These are phyloP conservation scores for Poeciliopsis retropinna DNA, from an alignment of 2,113 vertebrate species.

Conservation along the genomic window DNA sequence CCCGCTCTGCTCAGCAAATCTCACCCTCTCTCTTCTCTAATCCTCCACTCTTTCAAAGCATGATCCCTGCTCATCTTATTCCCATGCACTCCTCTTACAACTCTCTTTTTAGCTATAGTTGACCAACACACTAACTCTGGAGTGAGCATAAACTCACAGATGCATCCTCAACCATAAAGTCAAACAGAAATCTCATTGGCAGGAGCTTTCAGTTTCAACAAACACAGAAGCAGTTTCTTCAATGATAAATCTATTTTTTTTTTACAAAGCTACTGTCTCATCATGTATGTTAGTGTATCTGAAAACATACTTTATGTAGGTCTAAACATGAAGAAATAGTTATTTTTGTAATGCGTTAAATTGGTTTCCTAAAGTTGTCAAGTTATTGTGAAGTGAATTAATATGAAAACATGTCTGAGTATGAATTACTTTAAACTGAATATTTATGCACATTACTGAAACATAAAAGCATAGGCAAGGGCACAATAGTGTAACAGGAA, in stretches of 20 bases:
- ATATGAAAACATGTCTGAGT: too few species aligned
- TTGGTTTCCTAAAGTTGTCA: background rate
- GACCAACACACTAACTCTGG: conserved; percentile 30
- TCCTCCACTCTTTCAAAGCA: conserved; percentile 53
- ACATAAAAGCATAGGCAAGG: background rate
- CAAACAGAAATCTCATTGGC: background rate
- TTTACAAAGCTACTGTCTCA: background rate
- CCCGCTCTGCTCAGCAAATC: conserved; percentile 55
- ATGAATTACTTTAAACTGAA: background rate
- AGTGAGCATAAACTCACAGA: background rate
- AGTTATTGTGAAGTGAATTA: too few species aligned
- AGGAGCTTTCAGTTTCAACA: background rate
- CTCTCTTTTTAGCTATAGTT: conserved; percentile 38
- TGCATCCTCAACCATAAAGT: conserved; percentile 19
- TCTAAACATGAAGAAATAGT: background rate
- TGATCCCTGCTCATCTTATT: conserved; percentile 40
- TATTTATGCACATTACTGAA: background rate
- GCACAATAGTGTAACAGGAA: background rate
- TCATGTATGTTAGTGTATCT: background rate
- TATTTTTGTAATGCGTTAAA: background rate
- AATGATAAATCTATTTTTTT: conserved; percentile 6
- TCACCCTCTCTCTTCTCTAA: conserved; percentile 52
- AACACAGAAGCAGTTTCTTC: background rate
- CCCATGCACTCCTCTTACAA: conserved; percentile 42
- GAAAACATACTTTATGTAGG: background rate